Evolutionary conservation across 2,888 invertebrate species (phyloP), one percentile per base, ranked within the genome.

Genomic region (Diaperis boleti): DNA sequence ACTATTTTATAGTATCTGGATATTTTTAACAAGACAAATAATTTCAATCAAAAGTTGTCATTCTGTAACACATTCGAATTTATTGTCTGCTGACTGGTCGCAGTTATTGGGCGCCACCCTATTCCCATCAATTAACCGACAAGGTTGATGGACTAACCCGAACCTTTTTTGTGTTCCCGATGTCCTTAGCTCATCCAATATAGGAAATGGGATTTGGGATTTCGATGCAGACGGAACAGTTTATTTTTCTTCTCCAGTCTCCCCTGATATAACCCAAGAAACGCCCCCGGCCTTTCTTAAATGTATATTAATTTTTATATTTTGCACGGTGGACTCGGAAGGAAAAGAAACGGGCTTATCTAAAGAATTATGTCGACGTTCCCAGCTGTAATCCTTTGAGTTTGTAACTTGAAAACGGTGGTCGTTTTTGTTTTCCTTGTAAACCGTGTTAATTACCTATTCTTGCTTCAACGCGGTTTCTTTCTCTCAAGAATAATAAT

Each of bases 191-290:
- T 26, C 31, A 29, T 55, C 55, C 55, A 55, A 55, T 55, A 55
- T 55, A 42, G 42, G 29, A 55, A 55, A 55, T 55, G 55, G 55
- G 55, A 55, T 42, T 55, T 55, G 42, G 42, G 55, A 55, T 41
- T 55, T 55, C 52, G 52, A 29, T 45, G n/a, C 15, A n/a, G 52
- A 50, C 37, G 37, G 18, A 17, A 20, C 50, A n/a, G n/a, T n/a
- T n/a, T 18, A 37, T 17, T 33, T n/a, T 14, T 11, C 11, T 18
- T 14, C 8, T 31, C 29, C n/a, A n/a, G n/a, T 49, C 3, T 49
- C 35, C 11, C 13, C 10, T n/a, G 31, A 35, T 50, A 50, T 50
- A 50, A 8, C 33, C 50, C 7, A 49, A 31, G 13, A 10, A 49
- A 13, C 49, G 49, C 26, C 33, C 3, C n/a, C 35, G 35, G 33